phyloP scores from a whole-genome alignment of 2,888 invertebrate genomes.

The Tetramorium bicarinatum region DNA sequence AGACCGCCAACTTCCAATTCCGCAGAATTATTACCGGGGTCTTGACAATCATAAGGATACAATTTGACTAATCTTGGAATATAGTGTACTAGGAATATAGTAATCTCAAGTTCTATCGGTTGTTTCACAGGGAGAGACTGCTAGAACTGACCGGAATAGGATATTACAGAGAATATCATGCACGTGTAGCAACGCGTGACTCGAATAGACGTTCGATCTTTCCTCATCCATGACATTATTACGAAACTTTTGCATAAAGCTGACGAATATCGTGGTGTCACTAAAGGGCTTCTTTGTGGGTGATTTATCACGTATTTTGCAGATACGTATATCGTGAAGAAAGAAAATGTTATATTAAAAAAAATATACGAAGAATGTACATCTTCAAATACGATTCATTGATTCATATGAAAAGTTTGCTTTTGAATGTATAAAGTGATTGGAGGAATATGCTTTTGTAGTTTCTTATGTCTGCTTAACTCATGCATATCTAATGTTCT shows the following conservation, averaged over 20 bases:
- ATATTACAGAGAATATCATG: conserved; percentile 43
- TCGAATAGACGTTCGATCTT: conserved; percentile 28
- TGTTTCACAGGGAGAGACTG: conserved; percentile 2
- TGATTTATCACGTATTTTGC: background rate
- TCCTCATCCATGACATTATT: conserved; percentile 2
- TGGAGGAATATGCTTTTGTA: conserved; percentile 12
- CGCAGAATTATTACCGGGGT: conserved; percentile 22
- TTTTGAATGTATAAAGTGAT: background rate
- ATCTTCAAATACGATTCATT: background rate
- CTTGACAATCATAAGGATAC: background rate
- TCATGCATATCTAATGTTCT: conserved; percentile 29
- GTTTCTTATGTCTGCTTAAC: conserved; percentile 2
- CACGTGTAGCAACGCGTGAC: conserved; percentile 45
- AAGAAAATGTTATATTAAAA: background rate
- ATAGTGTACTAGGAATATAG: background rate
- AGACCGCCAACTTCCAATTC: background rate
- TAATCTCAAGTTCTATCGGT: conserved; percentile 41
- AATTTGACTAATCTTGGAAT: background rate
- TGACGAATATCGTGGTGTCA: background rate
- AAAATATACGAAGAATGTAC: background rate
- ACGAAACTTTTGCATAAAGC: conserved; percentile 22
- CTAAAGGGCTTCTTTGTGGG: background rate
- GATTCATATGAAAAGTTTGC: background rate
- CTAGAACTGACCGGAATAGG: conserved; percentile 35
- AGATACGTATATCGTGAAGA: background rate